Base-by-base conservation (phyloP, 1,140 invertebrate species). In the Planococcus citri region DNA sequence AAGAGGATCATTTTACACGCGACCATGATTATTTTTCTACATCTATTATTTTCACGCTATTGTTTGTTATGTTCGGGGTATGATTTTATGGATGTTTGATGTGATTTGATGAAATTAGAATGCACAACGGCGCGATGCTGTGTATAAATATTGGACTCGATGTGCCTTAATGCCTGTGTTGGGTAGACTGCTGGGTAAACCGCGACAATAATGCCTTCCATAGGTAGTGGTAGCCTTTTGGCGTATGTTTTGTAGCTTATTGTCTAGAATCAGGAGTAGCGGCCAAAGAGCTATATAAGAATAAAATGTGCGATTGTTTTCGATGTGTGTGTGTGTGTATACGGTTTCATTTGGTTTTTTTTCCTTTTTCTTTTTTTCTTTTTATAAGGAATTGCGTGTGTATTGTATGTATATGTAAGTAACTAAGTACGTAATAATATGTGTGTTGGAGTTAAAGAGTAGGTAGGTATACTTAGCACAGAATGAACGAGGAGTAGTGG, bases 31-130 rank as follows among this genome's bases (percentile, higher is more conserved):
- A 21, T 64, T 64, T 64, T 64, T 64, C 25, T 64, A 17, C 21
- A 6, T 22, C n/a, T 64, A 25, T 3, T 58, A 58, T 58, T 58
- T 64, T 64, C 22, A 25, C 3, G 51, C 3, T 17, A 22, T 58
- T 22, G 51, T 22, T 58, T 22, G 51, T n/a, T n/a, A n/a, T n/a
- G n/a, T 58, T 58, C 6, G 6, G 4, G 21, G 51, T 58, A 20
- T 58, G 57, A 17, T 64, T 27, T 64, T 20, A 27, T 64, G 10
- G 60, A 17, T 24, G 6, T 64, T 64, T 64, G 21, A 9, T 64
- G 60, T 25, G 10, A 64, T 64, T 64, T 64, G 10, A 25, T 27
- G 60, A 64, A 64, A 64, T 64, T 64, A 64, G 22, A 64, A 64
- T 64, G 60, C 60, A 17, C 17, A n/a, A n/a, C n/a, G n/a, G n/a